Evolutionary conservation across 2,113 vertebrate genomes (phyloP).

Genomic region (Galeopterus variegatus): DNA sequence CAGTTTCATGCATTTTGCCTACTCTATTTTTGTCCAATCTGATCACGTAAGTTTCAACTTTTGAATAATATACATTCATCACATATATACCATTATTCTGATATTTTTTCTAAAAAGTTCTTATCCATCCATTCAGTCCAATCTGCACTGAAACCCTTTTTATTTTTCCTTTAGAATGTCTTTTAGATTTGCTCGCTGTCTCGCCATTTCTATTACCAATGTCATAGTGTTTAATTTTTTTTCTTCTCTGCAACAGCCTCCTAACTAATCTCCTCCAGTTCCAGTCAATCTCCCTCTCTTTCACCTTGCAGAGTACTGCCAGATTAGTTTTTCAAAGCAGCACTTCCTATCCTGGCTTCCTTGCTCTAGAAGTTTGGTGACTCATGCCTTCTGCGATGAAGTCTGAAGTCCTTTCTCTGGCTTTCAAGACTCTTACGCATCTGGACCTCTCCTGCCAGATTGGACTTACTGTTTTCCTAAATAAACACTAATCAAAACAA

Average conservation of each 20-base stretch:
- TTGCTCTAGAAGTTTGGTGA: not conserved
- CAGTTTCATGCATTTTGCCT: not conserved
- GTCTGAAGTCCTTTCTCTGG: not conserved
- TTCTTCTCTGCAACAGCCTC: not conserved
- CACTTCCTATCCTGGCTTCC: not conserved
- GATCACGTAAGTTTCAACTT: not conserved
- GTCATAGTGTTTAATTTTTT: too few relatives aligned
- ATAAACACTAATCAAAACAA: not conserved
- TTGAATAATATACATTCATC: not conserved
- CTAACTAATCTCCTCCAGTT: not conserved
- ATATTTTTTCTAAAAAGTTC: not conserved
- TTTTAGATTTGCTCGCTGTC: not conserved
- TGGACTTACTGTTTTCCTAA: not conserved
- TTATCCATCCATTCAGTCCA: not conserved
- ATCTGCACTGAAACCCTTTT: not conserved
- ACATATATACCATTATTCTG: not conserved
- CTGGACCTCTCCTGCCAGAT: not conserved
- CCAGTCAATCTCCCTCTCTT: not conserved
- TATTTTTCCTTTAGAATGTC: not conserved
- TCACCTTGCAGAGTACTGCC: accelerated
- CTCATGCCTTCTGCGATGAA: not conserved
- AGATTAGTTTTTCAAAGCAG: not conserved
- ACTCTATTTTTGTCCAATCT: not conserved
- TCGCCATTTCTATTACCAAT: not conserved
- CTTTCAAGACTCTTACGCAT: not conserved